These are phyloP conservation scores for Hexactinellida sp. DNA, from an alignment of 37 sponge, comb jelly and placozoan species.

Conservation along the genomic window DNA sequence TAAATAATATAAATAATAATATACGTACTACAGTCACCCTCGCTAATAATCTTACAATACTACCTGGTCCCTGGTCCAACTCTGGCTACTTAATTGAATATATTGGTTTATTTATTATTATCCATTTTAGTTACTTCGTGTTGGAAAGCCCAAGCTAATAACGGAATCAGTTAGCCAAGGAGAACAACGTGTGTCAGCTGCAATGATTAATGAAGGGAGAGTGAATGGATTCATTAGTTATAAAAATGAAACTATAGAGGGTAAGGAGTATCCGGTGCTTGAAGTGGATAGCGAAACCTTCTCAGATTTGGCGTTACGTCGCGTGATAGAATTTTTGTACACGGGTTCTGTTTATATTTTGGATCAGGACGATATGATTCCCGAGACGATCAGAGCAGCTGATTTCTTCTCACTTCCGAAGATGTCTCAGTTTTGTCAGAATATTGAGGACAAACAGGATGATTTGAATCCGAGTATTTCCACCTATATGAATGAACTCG, in stretches of 20 bases:
- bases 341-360: slow-evolving; percentile 39
- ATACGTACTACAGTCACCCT: too few species aligned
- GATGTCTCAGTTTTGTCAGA: slow-evolving; percentile 40
- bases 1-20: too few species aligned
- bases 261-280: slow-evolving; percentile 16
- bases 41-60: too few species aligned
- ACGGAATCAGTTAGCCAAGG: background rate
- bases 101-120: background rate
- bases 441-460: slow-evolving; percentile 46
- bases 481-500: slow-evolving; percentile 63
- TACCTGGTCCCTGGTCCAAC: too few species aligned
- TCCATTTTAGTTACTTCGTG: background rate
- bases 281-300: slow-evolving; percentile 33
- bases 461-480: slow-evolving; percentile 75
- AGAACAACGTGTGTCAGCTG: background rate
- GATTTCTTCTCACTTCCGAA: slow-evolving; percentile 54
- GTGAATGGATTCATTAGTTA: background rate
- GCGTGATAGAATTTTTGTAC: slow-evolving; percentile 58
- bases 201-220: background rate
- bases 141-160: background rate
- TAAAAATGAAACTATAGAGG: background rate
- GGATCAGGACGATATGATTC: slow-evolving; percentile 35
- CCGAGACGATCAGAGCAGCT: slow-evolving; percentile 41
- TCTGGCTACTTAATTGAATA: background rate
- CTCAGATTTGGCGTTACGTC: slow-evolving; percentile 26